Evolutionary conservation across 2,888 invertebrate genomes (phyloP), one percentile per base, ranked within the genome.

Genomic region (Nomada fucata): DNA sequence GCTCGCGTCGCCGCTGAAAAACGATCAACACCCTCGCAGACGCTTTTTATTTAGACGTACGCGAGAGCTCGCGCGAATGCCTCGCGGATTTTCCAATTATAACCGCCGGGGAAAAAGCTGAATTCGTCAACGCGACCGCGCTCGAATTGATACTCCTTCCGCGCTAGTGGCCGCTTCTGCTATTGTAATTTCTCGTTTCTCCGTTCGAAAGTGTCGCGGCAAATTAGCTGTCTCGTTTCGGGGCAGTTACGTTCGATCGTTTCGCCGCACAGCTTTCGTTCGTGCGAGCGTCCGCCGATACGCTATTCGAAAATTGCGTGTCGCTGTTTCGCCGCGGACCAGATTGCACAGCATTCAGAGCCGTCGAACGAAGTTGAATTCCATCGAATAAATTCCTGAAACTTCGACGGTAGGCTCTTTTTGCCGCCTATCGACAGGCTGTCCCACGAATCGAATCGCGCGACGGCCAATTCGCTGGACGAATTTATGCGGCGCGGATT

Each of bases 351-450:
- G 42, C n/a, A 72, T 36, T 67, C 68, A 64, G 75, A 69, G 63
- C 47, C 42, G 61, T n/a, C 5, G 42, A 52, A 59, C 44, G 11
- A 60, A 61, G 29, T 47, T 26, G 75, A 69, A 73, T 76, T 72
- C 64, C 76, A n/a, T 29, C 57, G 53, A 64, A 72, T 69, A 70
- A 80, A 83, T 83, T 67, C 69, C 20, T 20, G 55, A 2, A 55
- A 67, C 52, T 18, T 26, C 20, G 47, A 13, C n/a, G 55, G 23
- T 11, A 18, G 23, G 52, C 61, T 42, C 55, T 64, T 57, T 74
- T 73, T 73, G 68, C 47, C 64, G 68, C 50, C 69, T 59, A 74
- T 74, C 64, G 74, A 74, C 74, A 69, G 29, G 20, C 42, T 57
- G 64, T 57, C 61, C 55, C 50, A 69, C 5, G 65, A 64, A 69